These are phyloP conservation scores for Conchocele bisecta DNA, from an alignment of 2,888 invertebrate genomes.

Conservation along the genomic window DNA sequence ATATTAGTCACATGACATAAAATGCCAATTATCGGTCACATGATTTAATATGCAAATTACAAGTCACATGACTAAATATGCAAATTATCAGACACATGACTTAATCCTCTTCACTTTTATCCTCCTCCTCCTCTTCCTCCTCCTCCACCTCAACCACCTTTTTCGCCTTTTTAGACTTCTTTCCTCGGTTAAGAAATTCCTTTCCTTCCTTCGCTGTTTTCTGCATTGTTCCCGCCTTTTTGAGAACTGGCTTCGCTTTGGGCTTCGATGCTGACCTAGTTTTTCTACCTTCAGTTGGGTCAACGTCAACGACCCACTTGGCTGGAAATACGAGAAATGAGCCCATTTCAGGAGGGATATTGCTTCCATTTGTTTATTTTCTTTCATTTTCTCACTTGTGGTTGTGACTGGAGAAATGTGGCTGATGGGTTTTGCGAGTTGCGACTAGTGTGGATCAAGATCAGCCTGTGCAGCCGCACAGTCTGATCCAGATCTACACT, in stretches of 20 bases:
- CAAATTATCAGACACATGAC: too few species aligned
- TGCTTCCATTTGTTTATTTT: too few species aligned
- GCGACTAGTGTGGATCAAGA: too few species aligned
- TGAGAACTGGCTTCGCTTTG: constrained; percentile 62
- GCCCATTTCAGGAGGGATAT: background rate
- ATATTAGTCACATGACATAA: too few species aligned
- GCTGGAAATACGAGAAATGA: constrained; percentile 50
- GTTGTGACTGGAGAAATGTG: too few species aligned
- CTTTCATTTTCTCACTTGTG: too few species aligned
- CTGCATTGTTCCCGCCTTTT: constrained; percentile 78
- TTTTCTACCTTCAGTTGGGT: constrained; percentile 68
- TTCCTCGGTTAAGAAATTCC: constrained; percentile 70
- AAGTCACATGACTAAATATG: too few species aligned
- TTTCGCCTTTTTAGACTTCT: constrained; percentile 59
- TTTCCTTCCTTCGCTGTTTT: constrained; percentile 89
- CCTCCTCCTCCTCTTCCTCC: constrained; percentile 44
- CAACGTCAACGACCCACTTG: constrained; percentile 64
- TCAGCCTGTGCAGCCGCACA: too few species aligned
- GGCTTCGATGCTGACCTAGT: constrained; percentile 71
- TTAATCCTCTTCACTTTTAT: background rate
- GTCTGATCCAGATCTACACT: too few species aligned
- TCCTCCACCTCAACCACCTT: constrained; percentile 44
- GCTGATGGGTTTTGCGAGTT: too few species aligned
- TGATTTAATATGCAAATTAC: too few species aligned
- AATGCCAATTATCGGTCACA: too few species aligned